phyloP scores from a whole-genome alignment of 2,888 invertebrate genomes.

The Dichetophora obliterata region DNA sequence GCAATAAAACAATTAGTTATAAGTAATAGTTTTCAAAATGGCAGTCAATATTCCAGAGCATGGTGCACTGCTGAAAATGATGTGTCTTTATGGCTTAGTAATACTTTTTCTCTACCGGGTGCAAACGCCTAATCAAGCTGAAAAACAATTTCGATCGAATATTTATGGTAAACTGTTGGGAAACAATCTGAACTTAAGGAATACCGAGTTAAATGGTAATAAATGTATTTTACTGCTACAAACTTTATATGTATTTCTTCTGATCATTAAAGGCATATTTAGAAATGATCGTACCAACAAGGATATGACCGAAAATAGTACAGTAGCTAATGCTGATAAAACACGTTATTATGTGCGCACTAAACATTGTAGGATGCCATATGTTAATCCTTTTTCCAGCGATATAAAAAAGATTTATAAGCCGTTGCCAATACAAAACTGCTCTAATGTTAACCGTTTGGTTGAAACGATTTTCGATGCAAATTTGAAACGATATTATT shows the following conservation, averaged over 20 bases:
- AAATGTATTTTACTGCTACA: no score
- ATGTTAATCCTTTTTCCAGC: constrained; percentile 73
- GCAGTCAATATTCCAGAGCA: no score
- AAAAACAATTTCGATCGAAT: no score
- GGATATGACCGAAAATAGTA: not conserved
- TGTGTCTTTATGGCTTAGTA: no score
- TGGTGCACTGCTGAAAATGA: no score
- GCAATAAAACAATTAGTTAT: no score
- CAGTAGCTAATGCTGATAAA: not conserved
- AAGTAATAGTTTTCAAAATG: no score
- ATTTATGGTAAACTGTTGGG: no score
- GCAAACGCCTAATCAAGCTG: no score
- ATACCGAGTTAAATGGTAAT: no score
- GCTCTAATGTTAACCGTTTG: constrained; percentile 63
- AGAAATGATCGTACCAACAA: not conserved
- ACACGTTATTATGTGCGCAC: constrained; percentile 58
- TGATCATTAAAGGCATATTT: not conserved
- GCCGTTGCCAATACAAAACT: constrained; percentile 71
- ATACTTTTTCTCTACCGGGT: no score
- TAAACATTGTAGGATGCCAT: constrained; percentile 74
- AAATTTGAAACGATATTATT: constrained; percentile 49
- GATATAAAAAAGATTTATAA: constrained; percentile 71
- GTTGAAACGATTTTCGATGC: constrained; percentile 56
- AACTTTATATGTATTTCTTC: not conserved
- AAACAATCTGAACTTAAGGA: no score